phyloP scores from a whole-genome alignment of 2,113 vertebrate genomes.

The Panthera uncia region DNA sequence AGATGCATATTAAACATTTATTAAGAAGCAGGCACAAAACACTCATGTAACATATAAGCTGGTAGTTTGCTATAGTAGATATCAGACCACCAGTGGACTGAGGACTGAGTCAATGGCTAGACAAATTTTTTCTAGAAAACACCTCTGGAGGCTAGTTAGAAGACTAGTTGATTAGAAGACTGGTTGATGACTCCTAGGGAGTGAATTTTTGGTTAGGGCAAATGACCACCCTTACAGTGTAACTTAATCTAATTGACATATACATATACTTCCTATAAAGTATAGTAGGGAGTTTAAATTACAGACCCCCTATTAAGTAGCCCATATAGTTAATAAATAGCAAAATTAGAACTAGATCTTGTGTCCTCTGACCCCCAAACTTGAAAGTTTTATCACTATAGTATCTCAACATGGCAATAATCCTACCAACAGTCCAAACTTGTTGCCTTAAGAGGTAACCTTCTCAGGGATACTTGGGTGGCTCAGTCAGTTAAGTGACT shows the following conservation, averaged over 20 bases:
- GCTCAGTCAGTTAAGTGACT: too few species aligned
- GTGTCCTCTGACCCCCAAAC: not conserved
- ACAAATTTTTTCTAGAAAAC: not conserved
- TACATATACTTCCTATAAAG: not conserved
- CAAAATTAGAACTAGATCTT: constrained; percentile 2
- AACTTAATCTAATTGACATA: not conserved
- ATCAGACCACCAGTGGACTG: not conserved
- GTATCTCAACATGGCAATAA: not conserved
- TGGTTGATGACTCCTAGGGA: not conserved
- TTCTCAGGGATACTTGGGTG: not conserved
- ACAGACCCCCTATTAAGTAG: not conserved
- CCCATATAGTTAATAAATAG: not conserved
- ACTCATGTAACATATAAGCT: not conserved
- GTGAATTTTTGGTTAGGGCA: not conserved
- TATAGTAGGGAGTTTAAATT: not conserved
- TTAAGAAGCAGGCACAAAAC: not conserved
- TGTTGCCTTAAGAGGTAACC: not conserved
- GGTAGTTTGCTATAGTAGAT: not conserved
- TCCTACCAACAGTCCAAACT: not conserved
- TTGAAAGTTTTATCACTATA: not conserved
- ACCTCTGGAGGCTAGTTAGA: not conserved
- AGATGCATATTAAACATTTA: constrained; percentile 1
- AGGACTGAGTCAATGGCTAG: not conserved
- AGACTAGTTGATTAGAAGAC: not conserved
- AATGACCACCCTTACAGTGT: not conserved